Evolutionary conservation across 1,140 invertebrate species (phyloP), one percentile per base, ranked within the genome.

Genomic region (Choristoneura fumiferana): DNA sequence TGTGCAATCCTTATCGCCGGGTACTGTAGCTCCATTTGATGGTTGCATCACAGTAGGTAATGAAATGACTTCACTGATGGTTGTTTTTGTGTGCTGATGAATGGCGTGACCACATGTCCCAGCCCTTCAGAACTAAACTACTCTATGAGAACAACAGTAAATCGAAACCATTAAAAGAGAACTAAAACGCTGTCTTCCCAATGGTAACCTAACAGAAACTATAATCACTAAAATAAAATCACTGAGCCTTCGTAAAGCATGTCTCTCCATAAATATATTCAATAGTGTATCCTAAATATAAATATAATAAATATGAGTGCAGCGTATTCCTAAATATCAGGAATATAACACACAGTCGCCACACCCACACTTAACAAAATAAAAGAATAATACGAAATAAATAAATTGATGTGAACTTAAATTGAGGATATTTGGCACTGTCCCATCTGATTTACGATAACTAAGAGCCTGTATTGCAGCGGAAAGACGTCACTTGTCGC

Each of bases 241-340:
- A 85, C 84, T 85, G 83, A 88, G 85, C 83, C 85, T 84, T 85
- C 65, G 67, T 78, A 80, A 83, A 80, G 74, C 70, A 68, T 73
- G 63, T 66, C 66, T 55, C 58, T 52, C 74, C 65, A 76, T 79
- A 80, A 78, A 81, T 77, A 78, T 80, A 81, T 74, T 76, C 73
- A 79, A 78, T 80, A 73, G 67, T 84, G 76, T 84, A 87, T 66
- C 76, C 77, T 84, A 84, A 90, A 79, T 84, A 89, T 86, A 87
- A 89, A 89, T 89, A 87, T 78, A 78, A 87, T 89, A 89, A 89
- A 89, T 84, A 89, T 89, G 86, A 89, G 88, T 89, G 89, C 87
- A 86, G 87, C 89, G 72, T 67, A 85, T 84, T 89, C 86, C 89
- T 89, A 90, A 90, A 90, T 90, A 90, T 90, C 89, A 90, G 89